Percentiles rank a stretch among this genome's conserved stretches.
phyloP scores from a whole-genome alignment of 2,113 vertebrate species.

The Brienomyrus brachyistius region DNA sequence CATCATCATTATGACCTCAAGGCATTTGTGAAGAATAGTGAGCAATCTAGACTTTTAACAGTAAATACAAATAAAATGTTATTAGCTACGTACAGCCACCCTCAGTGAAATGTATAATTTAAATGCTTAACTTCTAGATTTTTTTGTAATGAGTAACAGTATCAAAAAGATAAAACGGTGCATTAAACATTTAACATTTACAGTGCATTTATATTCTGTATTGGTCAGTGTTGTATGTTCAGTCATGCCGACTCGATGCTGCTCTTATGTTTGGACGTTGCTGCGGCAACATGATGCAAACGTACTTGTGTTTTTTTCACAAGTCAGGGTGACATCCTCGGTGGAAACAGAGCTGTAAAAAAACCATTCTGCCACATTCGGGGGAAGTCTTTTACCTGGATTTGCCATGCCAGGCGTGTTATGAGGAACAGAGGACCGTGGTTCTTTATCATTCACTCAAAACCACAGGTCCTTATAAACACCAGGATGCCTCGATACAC shows the following conservation, averaged over 20 bases:
- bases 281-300: neutral
- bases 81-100: neutral
- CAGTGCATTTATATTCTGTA: neutral
- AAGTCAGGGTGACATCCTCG: neutral
- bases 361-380: neutral
- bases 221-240: neutral
- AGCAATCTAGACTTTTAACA: neutral
- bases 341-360: neutral
- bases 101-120: neutral
- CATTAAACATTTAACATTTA: neutral
- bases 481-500: neutral
- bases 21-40: neutral
- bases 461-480: neutral
- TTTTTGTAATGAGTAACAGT: neutral
- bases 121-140: neutral
- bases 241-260: neutral
- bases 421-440: neutral
- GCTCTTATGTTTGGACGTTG: neutral
- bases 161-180: neutral
- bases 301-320: neutral
- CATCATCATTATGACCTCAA: neutral
- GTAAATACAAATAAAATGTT: neutral
- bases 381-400: neutral
- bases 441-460: neutral
- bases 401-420: neutral